Evolutionary conservation across 2,797 vertebrate genomes (phyloP), one percentile per base, ranked within the genome.

Genomic region (Dipus sagitta): DNA sequence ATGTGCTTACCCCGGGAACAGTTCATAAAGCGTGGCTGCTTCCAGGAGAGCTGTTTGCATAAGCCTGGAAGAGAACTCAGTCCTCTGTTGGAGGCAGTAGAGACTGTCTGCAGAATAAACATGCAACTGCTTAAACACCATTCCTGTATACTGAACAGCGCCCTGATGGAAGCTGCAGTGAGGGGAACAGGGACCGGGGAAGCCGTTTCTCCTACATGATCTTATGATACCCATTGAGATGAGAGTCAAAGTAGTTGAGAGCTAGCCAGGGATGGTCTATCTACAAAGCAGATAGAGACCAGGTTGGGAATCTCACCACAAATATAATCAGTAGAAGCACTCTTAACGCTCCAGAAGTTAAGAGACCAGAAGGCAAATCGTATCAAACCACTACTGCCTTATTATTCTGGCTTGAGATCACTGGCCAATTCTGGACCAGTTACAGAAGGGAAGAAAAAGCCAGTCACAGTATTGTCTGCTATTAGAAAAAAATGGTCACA

Each of bases 51-150:
- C 70, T 95, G 62, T 97, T 96, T 92, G 23, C 62, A 90, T 47
- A 85, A 62, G 75, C 30, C 18, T 60, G 42, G 86, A 84, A 87
- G 90, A 97, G 82, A 11, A 72, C 80, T 94, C 47, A 26, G 71
- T 75, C 92, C 94, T 90, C n/a, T 83, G 21, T 47, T 38, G 12
- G 17, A 94, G 86, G 32, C 80, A 92, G 84, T 77, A 80, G 62
- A 38, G 90, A 93, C 86, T 88, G 92, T 91, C 64, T 90, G 85
- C 78, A 97, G 96, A 98, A 96, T 88, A 97, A 97, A 95, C 92
- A 68, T 13, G 38, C 67, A 32, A 62, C 77, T 96, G n/a, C 84
- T 96, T 96, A 76, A 88, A 93, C 86, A 77, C 77, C 20, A 42
- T 52, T 65, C 62, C 74, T 78, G 0, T 12, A 1, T 42, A 54